Base-by-base conservation (phyloP, 2,113 vertebrate genomes). In the Meles meles region DNA sequence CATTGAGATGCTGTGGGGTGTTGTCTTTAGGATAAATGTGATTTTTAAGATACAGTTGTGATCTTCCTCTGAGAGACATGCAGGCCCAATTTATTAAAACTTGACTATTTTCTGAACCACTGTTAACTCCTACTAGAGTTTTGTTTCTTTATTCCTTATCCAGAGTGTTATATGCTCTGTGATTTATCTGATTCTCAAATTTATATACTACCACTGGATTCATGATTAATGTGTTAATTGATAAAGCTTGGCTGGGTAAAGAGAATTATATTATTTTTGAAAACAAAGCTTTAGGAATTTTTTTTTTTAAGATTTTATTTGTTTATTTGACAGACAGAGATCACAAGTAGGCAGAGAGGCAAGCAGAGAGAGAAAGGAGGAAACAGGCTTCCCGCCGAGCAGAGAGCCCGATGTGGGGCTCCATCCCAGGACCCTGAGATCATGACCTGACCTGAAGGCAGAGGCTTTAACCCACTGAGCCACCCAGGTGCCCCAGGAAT, bases 11-110 rank as follows among this genome's bases (percentile, higher is more conserved):
- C 39, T 79, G 27, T 89, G 37, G 88, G 88, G 71, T 89, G 82
- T 97, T 94, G 94, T 97, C 88, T 95, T 97, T 34, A 94, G 72
- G 55, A 86, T 88, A 90, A 97, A 95, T 96, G 47, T 96, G 80
- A 84, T 94, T 89, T 95, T 97, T 61, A 93, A 97, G 79, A 97
- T 94, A 94, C 14, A 88, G 57, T 85, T 96, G 13, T 82, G 55
- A 95, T 49, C 15, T 96, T 87, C 81, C 93, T 94, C 55, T 77
- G 44, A 86, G 25, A 92, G 39, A 93, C 93, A 95, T 12, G 27
- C 67, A 88, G 79, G 81, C 14, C 39, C 59, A 61, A 7, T 85
- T 39, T 71, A 81, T 94, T 88, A 82, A 91, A 95, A 69, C 42
- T 34, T 83, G 47, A 71, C 71, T 96, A 57, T 92, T 95, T 93